Conservation (phyloP, 1,140 invertebrate genomes). For the Drosophila arizonae region DNA sequence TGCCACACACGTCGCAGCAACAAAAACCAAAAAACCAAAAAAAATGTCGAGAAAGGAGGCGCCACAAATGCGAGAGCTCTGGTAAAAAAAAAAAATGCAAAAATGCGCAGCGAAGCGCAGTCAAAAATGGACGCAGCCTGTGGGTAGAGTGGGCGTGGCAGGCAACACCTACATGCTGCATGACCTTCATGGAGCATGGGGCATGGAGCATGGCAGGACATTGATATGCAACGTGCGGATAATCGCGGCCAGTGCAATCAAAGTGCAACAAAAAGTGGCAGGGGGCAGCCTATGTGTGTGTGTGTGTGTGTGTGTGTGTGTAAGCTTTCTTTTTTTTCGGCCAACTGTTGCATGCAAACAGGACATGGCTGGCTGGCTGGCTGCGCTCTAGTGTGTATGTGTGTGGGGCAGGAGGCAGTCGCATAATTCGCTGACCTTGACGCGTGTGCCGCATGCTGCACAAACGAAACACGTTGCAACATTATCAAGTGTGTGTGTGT, state of each 20-base stretch:
- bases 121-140: conserved; percentile 25
- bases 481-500: conserved; percentile 47
- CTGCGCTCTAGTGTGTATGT: background rate
- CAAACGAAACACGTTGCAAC: conserved; percentile 73
- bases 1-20: conserved; percentile 12
- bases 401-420: background rate
- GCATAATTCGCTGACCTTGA: conserved; percentile 63
- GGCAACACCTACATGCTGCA: conserved; percentile 26
- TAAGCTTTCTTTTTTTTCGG: conserved; percentile 11
- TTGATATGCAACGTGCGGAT: conserved; percentile 77
- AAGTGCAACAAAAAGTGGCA: conserved; percentile 58
- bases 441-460: conserved; percentile 74
- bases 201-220: conserved; percentile 48
- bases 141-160: background rate
- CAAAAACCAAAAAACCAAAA: background rate
- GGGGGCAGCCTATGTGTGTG: background rate
- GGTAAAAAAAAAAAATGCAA: conserved; percentile 62
- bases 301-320: background rate
- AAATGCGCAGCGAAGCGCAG: conserved; percentile 58
- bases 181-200: conserved; percentile 60
- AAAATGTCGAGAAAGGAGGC: conserved; percentile 1
- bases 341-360: conserved; percentile 66
- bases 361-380: conserved; percentile 33
- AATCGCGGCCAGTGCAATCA: conserved; percentile 75
- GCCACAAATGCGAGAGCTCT: conserved; percentile 36